Evolutionary conservation across 2,113 vertebrate genomes (phyloP), one percentile per base, ranked within the genome.

Genomic region (Caracal caracal): DNA sequence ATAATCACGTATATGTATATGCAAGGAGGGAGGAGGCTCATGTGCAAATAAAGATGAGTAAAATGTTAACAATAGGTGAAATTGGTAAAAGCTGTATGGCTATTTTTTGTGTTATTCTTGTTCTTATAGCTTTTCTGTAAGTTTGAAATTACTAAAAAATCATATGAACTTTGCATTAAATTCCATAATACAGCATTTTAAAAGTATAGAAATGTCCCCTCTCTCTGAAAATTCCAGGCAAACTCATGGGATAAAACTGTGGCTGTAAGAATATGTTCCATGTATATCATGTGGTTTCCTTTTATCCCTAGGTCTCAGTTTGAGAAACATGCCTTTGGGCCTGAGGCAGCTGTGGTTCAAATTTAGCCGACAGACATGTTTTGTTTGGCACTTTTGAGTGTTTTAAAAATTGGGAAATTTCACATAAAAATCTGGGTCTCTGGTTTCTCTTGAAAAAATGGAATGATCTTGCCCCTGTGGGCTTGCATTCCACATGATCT

Each of bases 321-420:
- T 94, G 88, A 93, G 79, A 95, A 96, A 87, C 59, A 90, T 80
- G 86, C 35, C 20, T 96, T 76, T 93, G 92, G 71, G 86, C 89
- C 82, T 94, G 89, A 93, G 51, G 86, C 82, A 95, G 85, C 80
- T 96, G 92, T 90, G 88, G 92, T 96, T 97, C 95, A 95, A 22
- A 96, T 95, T 95, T 94, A 95, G 96, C 85, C 24, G 35, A 93
- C 83, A 81, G 95, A 97, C 65, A 85, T 94, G 61, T 95, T 97
- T 97, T 94, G 47, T 94, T 97, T 97, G 96, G 93, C 95, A 56
- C 78, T 87, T 82, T 70, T 87, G 47, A 93, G 53, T 96, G 66
- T 92, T 94, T 95, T 93, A 75, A 94, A 96, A 95, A 91, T 93
- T 90, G 86, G 65, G 94, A 94, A 94, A 94, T 95, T 96, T 96